Conservation (phyloP, 2,888 invertebrate genomes). For the Nomada lathburiana region DNA sequence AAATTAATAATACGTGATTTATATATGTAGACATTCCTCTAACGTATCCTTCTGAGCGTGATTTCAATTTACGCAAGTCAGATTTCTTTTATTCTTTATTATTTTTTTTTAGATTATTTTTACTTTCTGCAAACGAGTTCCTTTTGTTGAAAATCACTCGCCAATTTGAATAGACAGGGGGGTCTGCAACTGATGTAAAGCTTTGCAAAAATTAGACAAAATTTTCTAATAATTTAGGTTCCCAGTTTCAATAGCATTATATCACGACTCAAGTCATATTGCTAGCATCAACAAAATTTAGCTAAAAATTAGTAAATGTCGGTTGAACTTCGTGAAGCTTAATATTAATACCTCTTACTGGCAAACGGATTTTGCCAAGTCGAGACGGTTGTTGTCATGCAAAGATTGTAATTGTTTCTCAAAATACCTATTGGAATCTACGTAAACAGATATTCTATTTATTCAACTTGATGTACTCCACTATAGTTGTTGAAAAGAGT, state of each 20-base stretch:
- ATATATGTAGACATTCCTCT: neutral
- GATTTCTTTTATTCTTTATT: neutral
- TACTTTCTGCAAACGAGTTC: no score
- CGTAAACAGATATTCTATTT: neutral
- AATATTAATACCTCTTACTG: neutral
- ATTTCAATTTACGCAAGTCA: neutral
- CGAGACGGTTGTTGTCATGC: no score
- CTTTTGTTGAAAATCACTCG: neutral
- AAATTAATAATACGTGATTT: conserved; percentile 13
- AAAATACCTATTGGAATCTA: no score
- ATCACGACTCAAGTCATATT: neutral
- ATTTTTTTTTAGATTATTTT: neutral
- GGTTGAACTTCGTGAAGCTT: no score
- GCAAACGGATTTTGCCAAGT: no score
- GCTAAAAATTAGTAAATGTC: no score
- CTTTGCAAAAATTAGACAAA: no score
- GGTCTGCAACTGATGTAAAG: neutral
- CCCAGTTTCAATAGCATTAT: neutral
- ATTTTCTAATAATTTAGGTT: neutral
- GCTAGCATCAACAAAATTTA: neutral
- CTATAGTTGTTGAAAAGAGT: no score
- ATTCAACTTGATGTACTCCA: neutral
- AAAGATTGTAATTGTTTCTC: no score
- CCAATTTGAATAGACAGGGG: neutral
- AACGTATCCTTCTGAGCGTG: neutral